Evolutionary conservation across 1,140 invertebrate genomes (phyloP).

Genomic region (Drosophila lacteicornis): DNA sequence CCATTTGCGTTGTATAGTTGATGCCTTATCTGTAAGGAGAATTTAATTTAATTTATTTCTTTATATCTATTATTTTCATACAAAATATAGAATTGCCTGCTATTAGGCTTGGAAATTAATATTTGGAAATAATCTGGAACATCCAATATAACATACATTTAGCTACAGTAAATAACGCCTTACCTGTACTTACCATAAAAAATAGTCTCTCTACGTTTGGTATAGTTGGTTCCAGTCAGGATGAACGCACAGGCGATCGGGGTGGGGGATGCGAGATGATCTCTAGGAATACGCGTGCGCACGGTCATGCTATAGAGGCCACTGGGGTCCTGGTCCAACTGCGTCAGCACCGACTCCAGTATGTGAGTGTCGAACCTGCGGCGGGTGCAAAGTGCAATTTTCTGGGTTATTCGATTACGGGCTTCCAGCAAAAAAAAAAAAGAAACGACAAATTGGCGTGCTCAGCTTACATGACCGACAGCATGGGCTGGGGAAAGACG

Average conservation of each 20-base stretch:
- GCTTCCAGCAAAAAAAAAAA: not conserved
- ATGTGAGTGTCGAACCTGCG: conserved; percentile 79
- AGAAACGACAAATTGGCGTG: not conserved
- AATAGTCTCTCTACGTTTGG: conserved; percentile 84
- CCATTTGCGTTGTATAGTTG: conserved; percentile 85
- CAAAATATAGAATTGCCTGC: too few species aligned
- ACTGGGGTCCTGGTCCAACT: conserved; percentile 82
- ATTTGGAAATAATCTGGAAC: not conserved
- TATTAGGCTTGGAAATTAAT: too few species aligned
- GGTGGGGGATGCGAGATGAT: conserved; percentile 83
- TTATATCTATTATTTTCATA: too few species aligned
- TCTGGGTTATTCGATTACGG: conserved; percentile 1
- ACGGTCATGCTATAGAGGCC: conserved; percentile 84
- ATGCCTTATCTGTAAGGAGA: conserved; percentile 74
- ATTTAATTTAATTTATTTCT: not conserved
- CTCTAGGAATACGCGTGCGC: conserved; percentile 80
- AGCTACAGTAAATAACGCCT: not conserved
- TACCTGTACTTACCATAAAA: conserved; percentile 85
- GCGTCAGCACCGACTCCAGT: conserved; percentile 81
- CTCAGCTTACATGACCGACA: conserved; percentile 81
- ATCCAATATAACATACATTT: too few species aligned
- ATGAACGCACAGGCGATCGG: conserved; percentile 84
- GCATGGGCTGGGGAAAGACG: conserved; percentile 79
- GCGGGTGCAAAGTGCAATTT: not conserved
- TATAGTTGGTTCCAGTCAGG: conserved; percentile 83